These are phyloP conservation scores for Leptinotarsa rubiginosa DNA, from an alignment of 2,888 invertebrate species.

Conservation along the genomic window DNA sequence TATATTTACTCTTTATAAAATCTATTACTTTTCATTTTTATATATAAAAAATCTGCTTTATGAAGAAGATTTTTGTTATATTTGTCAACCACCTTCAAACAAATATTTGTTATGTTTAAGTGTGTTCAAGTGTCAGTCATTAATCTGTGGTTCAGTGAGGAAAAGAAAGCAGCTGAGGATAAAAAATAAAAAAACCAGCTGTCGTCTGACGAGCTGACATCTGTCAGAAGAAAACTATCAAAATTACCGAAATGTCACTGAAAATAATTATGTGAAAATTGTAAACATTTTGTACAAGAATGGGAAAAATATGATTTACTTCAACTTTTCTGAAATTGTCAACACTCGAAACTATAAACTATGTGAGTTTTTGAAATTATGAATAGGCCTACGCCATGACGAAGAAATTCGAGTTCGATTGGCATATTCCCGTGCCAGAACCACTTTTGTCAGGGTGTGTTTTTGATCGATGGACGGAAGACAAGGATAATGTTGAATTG, in stretches of 20 bases:
- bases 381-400: constrained; percentile 75
- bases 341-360: constrained; percentile 3
- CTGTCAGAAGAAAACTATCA: background rate
- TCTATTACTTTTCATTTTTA: too few species aligned
- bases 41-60: too few species aligned
- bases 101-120: too few species aligned
- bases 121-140: too few species aligned
- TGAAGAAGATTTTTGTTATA: too few species aligned
- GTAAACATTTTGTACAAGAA: background rate
- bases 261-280: background rate
- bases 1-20: too few species aligned
- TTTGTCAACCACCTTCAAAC: too few species aligned
- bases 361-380: constrained; percentile 8
- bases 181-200: background rate
- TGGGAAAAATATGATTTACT: background rate
- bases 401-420: constrained; percentile 98
- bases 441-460: constrained; percentile 85
- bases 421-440: constrained; percentile 95
- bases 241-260: background rate
- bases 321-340: background rate
- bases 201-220: background rate
- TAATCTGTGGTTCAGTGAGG: too few species aligned
- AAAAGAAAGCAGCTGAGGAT: too few species aligned
- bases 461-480: constrained; percentile 98
- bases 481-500: constrained; percentile 90